phyloP scores from a whole-genome alignment of 2,113 vertebrate genomes.

The Sisor rabdophorus region DNA sequence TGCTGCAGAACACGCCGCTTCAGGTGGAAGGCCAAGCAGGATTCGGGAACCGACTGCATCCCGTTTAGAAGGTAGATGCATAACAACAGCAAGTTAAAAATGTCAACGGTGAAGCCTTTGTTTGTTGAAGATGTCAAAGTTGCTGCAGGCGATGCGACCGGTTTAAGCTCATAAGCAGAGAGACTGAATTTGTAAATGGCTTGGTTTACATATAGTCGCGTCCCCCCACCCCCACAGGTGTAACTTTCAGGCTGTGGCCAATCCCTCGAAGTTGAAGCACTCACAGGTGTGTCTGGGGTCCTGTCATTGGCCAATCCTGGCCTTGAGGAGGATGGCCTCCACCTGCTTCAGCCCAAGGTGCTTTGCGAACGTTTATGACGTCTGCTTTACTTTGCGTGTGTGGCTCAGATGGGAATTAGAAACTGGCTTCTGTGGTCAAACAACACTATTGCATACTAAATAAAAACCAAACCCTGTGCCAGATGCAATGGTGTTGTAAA shows the following conservation, averaged over 20 bases:
- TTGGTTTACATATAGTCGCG: conserved; percentile 91
- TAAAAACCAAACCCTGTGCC: conserved; percentile 35
- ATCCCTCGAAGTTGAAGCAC: conserved; percentile 74
- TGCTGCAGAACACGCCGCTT: conserved; percentile 37
- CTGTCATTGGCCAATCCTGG: conserved; percentile 67
- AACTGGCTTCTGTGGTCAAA: conserved; percentile 59
- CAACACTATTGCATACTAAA: conserved; percentile 52
- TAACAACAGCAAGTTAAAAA: conserved; percentile 52
- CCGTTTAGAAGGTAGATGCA: conserved; percentile 30
- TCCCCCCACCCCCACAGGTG: conserved; percentile 88
- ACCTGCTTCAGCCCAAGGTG: conserved; percentile 59
- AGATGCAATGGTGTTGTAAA: conserved; percentile 34
- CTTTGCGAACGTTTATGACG: conserved; percentile 67
- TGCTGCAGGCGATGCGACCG: conserved; percentile 58
- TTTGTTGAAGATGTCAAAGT: conserved; percentile 32
- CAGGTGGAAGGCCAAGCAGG: conserved; percentile 38
- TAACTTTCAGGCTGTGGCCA: conserved; percentile 80
- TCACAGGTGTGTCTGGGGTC: conserved; percentile 87
- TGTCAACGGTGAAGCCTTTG: conserved; percentile 50
- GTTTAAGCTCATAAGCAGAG: conserved; percentile 80
- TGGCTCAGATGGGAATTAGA: conserved; percentile 42
- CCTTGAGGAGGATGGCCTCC: conserved; percentile 45
- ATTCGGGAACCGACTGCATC: conserved; percentile 8
- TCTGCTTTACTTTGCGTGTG: conserved; percentile 70
- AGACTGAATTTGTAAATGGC: conserved; percentile 82